Base-by-base conservation (phyloP, 2,888 invertebrate species). In the Agonopterix subpropinquella region DNA sequence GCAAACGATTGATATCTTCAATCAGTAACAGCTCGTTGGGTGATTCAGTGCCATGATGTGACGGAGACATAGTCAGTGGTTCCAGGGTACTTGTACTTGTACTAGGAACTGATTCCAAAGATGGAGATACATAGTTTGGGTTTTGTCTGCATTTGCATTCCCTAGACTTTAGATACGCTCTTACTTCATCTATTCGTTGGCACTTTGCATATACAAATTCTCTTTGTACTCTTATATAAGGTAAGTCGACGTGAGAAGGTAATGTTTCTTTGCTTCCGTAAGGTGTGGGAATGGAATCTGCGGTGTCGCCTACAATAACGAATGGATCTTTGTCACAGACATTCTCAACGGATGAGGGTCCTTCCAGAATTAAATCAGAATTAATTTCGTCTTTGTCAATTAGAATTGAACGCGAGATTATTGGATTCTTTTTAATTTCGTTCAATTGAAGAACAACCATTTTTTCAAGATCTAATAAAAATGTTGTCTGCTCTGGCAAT, bases 131-230 rank as follows among this genome's bases (percentile, higher is more conserved):
- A 9, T 53, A 45, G 8, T 43, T 7, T 44, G 10, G 52, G 35
- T 43, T 43, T 43, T 68, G 64, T 28, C 36, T 39, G 59, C 83
- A 86, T 66, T 71, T 76, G 54, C 83, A 85, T n/a, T 61, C 61
- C 47, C 71, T 64, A n/a, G 70, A 63, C 53, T 82, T 70, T 41
- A 87, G 59, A 53, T 74, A 60, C 4, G 61, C 64, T 61, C 77
- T 81, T 2, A 87, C 73, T 43, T 78, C 70, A 54, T 86, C 76
- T 57, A 65, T 80, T 53, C 69, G 73, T 47, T 81, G 73, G 55
- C 88, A 88, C 62, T 80, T 84, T 0, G 87, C 87, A 56, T 86
- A 88, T 46, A 81, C 48, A 53, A 70, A 82, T 52, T 85, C 67
- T 54, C 80, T 73, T 46, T 79, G 67, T 36, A 86, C 51, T 61